Conservation (phyloP, 2,113 vertebrate genomes). For the Carollia perspicillata region DNA sequence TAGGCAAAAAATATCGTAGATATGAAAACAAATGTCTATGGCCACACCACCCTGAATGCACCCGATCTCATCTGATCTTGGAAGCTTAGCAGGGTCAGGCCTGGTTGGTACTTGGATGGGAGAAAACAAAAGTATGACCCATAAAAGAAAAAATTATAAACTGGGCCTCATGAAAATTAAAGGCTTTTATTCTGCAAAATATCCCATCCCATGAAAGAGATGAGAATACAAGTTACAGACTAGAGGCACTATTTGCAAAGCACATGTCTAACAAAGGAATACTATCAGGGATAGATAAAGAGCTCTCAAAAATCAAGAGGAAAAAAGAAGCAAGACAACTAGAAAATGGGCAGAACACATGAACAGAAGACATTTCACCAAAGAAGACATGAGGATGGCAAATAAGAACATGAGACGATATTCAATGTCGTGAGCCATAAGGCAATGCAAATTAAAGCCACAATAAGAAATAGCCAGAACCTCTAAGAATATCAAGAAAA, state of each 20-base stretch:
- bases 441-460: neutral
- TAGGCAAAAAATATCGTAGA: neutral
- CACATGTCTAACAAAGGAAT: neutral
- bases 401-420: neutral
- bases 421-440: neutral
- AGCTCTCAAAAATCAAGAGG: neutral
- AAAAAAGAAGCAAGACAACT: too few species aligned
- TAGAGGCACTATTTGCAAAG: neutral
- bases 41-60: too few species aligned
- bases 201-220: neutral
- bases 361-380: neutral
- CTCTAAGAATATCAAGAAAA: neutral
- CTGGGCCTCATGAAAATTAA: neutral
- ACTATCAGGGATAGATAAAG: neutral
- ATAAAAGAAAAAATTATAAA: neutral
- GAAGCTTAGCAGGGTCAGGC: too few species aligned
- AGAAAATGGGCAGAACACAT: neutral
- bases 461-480: neutral
- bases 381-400: too few species aligned
- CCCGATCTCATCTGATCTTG: too few species aligned
- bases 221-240: neutral
- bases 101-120: too few species aligned
- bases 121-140: neutral
- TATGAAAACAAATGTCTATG: neutral
- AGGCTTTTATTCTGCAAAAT: neutral